Evolutionary conservation across 2,113 vertebrate genomes (phyloP), one percentile per base, ranked within the genome.

Genomic region (Brachypteracias leptosomus): DNA sequence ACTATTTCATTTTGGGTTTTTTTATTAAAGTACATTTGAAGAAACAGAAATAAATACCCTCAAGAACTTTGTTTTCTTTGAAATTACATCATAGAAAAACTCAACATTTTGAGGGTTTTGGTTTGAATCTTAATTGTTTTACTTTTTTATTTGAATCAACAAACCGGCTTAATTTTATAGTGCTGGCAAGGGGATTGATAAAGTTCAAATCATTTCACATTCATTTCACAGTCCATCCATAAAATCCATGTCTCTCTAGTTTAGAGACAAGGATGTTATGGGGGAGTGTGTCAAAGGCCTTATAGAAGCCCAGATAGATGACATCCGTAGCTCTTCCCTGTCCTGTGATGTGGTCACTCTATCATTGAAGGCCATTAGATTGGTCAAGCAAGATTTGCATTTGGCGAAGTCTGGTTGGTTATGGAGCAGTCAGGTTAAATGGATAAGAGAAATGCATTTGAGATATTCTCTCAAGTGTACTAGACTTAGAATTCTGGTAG

Each of bases 1-100:
- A 24, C 29, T 36, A 6, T 13, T 59, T 10, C 8, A 2, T 0
- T 0, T 38, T 8, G 2, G 0, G 0, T 42, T 66, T 54, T 52
- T 44, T 58, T 59, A n/a, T 58, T 59, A n/a, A 84, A 58, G 36
- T 28, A 16, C 16, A 44, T 81, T 77, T 87, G 24, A 78, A 73
- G 31, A 77, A 87, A 52, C 10, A 57, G 42, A 61, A 74, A 80
- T 68, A 89, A 77, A 54, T 59, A 58, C 4, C 26, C 13, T 29
- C 13, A 68, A 80, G 11, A 80, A 49, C 21, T 44, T 52, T 13
- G 2, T 72, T 89, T 82, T 81, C 29, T 31, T 25, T 82, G 28
- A 62, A 90, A 75, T 55, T 67, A 12, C 12, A 42, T 66, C 6
- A 26, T 13, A 51, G 16, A 51, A 85, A 58, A 66, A 2, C 35